A percentile compares a stretch with the other conserved stretches of the same genome.
phyloP scores from a whole-genome alignment of 2,888 invertebrate species.

The Meta bourneti region DNA sequence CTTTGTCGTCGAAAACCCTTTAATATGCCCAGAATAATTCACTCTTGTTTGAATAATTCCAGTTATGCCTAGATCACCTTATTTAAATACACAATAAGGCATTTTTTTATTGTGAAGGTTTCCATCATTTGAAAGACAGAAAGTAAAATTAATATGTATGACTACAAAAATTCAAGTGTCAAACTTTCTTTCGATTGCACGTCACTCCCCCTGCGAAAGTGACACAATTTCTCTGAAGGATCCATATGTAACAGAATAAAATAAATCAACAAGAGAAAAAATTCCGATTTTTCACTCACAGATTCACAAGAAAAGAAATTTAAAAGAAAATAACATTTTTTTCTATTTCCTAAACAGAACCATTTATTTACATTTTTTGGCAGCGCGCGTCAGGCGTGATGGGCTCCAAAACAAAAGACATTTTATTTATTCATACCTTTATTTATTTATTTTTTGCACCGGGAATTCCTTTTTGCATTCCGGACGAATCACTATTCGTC shows the following conservation, averaged over 20 bases:
- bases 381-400: slow-evolving; percentile 21
- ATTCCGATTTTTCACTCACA: slow-evolving; percentile 30
- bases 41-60: no score
- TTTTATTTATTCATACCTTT: slow-evolving; percentile 63
- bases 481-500: slow-evolving; percentile 21
- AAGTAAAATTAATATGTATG: no score
- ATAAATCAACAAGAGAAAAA: background rate
- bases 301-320: slow-evolving; percentile 1
- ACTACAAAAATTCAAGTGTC: no score
- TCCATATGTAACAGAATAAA: background rate
- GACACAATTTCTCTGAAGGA: background rate
- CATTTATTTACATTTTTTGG: slow-evolving; percentile 59
- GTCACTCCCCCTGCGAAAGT: background rate
- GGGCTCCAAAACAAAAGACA: slow-evolving; percentile 26
- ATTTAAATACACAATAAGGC: no score
- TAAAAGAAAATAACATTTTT: background rate
- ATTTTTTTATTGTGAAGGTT: no score
- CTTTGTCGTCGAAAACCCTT: no score
- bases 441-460: slow-evolving; percentile 41
- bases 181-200: background rate
- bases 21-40: no score
- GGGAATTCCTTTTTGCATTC: slow-evolving; percentile 51
- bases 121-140: no score
- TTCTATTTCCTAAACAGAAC: slow-evolving; percentile 34
- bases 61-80: no score